These are phyloP conservation scores for Pyrrhosoma nymphula DNA, from an alignment of 2,888 invertebrate genomes.

Conservation along the genomic window DNA sequence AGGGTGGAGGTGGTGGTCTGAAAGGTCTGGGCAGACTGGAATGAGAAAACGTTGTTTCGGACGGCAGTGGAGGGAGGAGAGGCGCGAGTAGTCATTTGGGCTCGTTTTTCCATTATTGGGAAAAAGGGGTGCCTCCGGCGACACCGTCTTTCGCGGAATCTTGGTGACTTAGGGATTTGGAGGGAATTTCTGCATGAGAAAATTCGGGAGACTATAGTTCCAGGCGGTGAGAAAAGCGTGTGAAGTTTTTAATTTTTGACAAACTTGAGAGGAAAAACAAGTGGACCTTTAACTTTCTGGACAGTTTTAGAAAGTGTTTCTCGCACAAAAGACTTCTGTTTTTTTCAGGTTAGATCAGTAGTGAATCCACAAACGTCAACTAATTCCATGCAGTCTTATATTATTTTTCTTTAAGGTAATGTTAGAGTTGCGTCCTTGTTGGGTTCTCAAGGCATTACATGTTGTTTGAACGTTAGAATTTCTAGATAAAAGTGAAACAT, in stretches of 20 bases:
- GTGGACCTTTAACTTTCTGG: neutral
- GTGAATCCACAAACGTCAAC: too few species aligned
- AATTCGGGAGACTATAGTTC: neutral
- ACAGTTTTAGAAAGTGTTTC: neutral
- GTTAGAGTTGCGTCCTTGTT: too few species aligned
- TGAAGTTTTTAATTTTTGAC: neutral
- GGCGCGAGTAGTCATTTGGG: conserved; percentile 5
- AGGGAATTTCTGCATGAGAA: neutral
- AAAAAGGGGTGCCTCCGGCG: neutral
- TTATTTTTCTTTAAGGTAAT: too few species aligned
- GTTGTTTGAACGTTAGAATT: too few species aligned
- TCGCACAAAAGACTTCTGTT: neutral
- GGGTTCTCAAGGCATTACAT: too few species aligned
- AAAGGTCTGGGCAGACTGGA: neutral
- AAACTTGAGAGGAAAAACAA: conserved; percentile 1
- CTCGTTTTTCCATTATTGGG: conserved; percentile 6
- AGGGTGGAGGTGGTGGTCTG: neutral
- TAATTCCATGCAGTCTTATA: too few species aligned
- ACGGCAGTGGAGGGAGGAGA: neutral
- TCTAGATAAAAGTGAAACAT: too few species aligned
- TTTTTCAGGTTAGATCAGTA: neutral
- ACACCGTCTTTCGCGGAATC: neutral
- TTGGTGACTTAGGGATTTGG: conserved; percentile 9
- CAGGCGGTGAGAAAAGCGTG: conserved; percentile 7
- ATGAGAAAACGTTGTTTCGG: neutral